A percentile compares a stretch with the other conserved stretches of the same genome.
Evolutionary conservation across 2,888 invertebrate genomes (phyloP).

Genomic region (Napeogenes sylphis): DNA sequence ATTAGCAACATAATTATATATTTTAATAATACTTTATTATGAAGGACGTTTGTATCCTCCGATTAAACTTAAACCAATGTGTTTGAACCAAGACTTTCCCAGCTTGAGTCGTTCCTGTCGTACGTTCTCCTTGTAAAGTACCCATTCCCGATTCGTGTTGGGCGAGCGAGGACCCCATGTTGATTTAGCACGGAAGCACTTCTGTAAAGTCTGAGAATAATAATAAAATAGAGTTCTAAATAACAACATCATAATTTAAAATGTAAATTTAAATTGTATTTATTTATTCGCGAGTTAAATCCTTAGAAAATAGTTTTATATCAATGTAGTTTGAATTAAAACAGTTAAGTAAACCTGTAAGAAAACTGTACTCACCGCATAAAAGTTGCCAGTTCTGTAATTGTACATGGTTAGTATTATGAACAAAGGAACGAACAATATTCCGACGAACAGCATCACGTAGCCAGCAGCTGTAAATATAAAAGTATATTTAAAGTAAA

Average conservation of each 20-base stretch:
- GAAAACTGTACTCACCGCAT: constrained; percentile 40
- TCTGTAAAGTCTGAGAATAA: constrained; percentile 60
- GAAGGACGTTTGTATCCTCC: constrained; percentile 42
- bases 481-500: not conserved
- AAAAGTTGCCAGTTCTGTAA: constrained; percentile 45
- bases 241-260: too few relatives aligned
- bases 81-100: constrained; percentile 36
- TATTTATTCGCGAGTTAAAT: too few relatives aligned
- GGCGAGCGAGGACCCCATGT: constrained; percentile 81
- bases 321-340: too few relatives aligned
- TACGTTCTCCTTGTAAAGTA: constrained; percentile 69
- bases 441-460: constrained; percentile 52
- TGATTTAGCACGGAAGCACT: constrained; percentile 59
- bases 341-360: too few relatives aligned
- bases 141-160: constrained; percentile 74
- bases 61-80: constrained; percentile 49
- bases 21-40: not conserved
- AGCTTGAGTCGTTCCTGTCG: constrained; percentile 44
- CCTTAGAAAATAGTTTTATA: too few relatives aligned
- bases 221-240: constrained; percentile 2
- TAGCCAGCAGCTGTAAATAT: constrained; percentile 59
- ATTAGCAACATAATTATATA: not conserved
- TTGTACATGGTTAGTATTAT: constrained; percentile 45
- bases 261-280: too few relatives aligned
- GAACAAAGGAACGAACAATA: constrained; percentile 56